Evolutionary conservation across 2,888 invertebrate genomes (phyloP), one percentile per base, ranked within the genome.

Genomic region (Acanthococcus lagerstroemiae): DNA sequence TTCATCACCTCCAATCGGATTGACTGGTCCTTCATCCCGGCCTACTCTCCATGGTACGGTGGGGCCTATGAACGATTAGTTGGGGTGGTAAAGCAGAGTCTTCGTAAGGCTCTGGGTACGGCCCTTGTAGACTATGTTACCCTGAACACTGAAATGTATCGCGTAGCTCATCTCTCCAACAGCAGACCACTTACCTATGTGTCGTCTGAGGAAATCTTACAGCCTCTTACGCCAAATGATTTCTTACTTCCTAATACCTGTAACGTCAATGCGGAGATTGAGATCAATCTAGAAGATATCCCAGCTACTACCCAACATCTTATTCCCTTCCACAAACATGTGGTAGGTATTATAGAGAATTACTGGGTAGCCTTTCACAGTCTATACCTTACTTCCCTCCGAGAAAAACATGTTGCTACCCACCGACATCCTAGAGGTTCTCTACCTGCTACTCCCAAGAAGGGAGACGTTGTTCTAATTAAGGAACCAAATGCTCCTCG

Each of bases 1-100:
- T 45, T 21, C 45, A 6, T 57, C 7, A 45, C 9, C 15, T 12
- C 44, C 6, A 45, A 45, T 24, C 24, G 22, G 1, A 57, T 57
- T n/a, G 17, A 22, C 15, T 57, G 57, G 57, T 37, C 37, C 6
- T 57, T 57, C 25, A 57, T 45, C 22, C 57, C 57, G 9, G n/a
- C 15, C 1, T 57, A 57, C 24, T 21, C 57, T 12, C 57, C 57
- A 1, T 57, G 57, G 57, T 21, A 57, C 6, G 57, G 57, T 12
- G 57, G 57, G 4, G 46, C 57, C 0, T 57, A 57, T 21, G 57
- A 57, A 2, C 45, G 45, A 0, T 6, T 57, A 24, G 24, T 57
- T 9, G 21, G 24, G 9, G 5, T 56, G 4, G 22, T 56, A 1
- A 56, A 56, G 24, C 12, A 7, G 1, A 15, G 24, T 24, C 25